Conservation (phyloP, 2,888 invertebrate species). For the Oscheius sp. region DNA sequence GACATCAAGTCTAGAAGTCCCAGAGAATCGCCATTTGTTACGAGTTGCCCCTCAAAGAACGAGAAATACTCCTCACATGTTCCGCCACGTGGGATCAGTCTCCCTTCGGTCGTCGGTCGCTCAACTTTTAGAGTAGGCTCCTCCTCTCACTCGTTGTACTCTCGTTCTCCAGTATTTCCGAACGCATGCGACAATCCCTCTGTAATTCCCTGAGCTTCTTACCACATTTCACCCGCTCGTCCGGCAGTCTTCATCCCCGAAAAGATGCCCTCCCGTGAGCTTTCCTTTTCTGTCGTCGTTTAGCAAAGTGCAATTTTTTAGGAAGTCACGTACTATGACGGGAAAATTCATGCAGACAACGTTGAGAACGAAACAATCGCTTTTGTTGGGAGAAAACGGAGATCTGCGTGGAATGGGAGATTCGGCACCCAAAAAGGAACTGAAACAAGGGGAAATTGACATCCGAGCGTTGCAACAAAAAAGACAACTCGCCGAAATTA, state of each 20-base stretch:
- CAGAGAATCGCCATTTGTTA: slow-evolving; percentile 22
- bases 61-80: slow-evolving; percentile 34
- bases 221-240: slow-evolving; percentile 62
- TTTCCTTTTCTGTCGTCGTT: neutral
- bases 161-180: slow-evolving; percentile 52
- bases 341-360: slow-evolving; percentile 55
- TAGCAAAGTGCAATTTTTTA: slow-evolving; percentile 26
- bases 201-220: slow-evolving; percentile 61
- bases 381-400: slow-evolving; percentile 88
- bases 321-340: slow-evolving; percentile 59
- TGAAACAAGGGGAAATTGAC: slow-evolving; percentile 70
- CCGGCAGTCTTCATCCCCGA: slow-evolving; percentile 56
- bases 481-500: slow-evolving; percentile 95
- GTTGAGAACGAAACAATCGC: slow-evolving; percentile 50
- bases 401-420: slow-evolving; percentile 79
- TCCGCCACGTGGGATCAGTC: slow-evolving; percentile 57
- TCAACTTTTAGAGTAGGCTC: slow-evolving; percentile 56
- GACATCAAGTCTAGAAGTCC: neutral
- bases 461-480: slow-evolving; percentile 87
- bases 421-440: slow-evolving; percentile 62
- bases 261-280: slow-evolving; percentile 66
- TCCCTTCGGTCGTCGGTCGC: slow-evolving; percentile 53
- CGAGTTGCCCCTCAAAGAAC: slow-evolving; percentile 19
- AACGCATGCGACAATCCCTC: slow-evolving; percentile 60
- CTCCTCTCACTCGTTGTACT: neutral